These are phyloP conservation scores for Callosobruchus maculatus DNA, from an alignment of 2,888 invertebrate genomes.

Conservation along the genomic window DNA sequence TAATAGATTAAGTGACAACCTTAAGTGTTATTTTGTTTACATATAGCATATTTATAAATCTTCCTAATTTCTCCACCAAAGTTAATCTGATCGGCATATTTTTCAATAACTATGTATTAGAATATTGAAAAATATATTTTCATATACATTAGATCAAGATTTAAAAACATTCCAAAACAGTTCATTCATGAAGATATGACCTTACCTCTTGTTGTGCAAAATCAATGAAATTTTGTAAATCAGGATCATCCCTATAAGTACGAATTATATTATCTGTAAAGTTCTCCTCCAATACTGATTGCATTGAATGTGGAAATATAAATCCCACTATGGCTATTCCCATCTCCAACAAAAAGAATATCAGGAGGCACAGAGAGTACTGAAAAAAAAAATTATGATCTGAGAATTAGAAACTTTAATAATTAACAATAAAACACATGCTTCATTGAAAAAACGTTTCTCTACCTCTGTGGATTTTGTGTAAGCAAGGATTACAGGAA, in stretches of 20 bases:
- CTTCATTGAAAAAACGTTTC: too few species aligned
- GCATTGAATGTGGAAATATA: conserved; percentile 87
- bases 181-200: conserved; percentile 23
- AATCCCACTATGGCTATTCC: conserved; percentile 89
- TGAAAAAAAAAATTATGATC: conserved; percentile 53
- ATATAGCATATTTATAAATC: too few species aligned
- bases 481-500: too few species aligned
- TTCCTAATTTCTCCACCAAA: too few species aligned
- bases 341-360: conserved; percentile 89
- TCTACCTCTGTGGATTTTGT: too few species aligned
- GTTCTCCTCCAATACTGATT: conserved; percentile 77
- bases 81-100: too few species aligned
- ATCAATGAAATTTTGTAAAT: conserved; percentile 91
- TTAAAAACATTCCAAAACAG: background rate
- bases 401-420: too few species aligned
- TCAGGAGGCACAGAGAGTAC: conserved; percentile 85
- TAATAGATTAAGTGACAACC: too few species aligned
- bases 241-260: conserved; percentile 88
- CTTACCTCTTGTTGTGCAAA: conserved; percentile 88
- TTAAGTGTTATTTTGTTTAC: too few species aligned
- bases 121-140: background rate
- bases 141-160: background rate
- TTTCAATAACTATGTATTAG: too few species aligned
- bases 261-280: conserved; percentile 90
- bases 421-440: too few species aligned